Evolutionary conservation across 2,888 invertebrate genomes (phyloP), one percentile per base, ranked within the genome.

Genomic region (Folsomia manolachei): DNA sequence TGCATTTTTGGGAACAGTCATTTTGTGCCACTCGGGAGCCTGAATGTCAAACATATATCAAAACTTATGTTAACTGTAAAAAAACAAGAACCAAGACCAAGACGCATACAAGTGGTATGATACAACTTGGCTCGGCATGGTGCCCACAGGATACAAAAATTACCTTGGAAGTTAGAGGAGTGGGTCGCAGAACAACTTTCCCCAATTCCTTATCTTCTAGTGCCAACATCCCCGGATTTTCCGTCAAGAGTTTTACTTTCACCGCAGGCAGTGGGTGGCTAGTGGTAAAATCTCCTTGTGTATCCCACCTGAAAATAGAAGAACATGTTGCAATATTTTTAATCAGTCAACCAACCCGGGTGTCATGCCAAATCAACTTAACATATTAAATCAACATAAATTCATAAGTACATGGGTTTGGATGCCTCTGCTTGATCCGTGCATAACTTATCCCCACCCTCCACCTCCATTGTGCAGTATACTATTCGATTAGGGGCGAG

Each of bases 391-490:
- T 4, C 27, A 21, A 63, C 1, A 53, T 23, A 56, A 56, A 66
- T 66, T 70, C 56, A 39, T 27, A 14, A 51, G 65, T 84, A 91
- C 95, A 95, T 94, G 68, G 99, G 98, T 85, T 97, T 98, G 1
- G 97, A 96, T 25, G 98, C 98, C 86, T 99, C 98, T 0, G 98
- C 98, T 86, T 98, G 98, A 86, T 98, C 99, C 1, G 99, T 99
- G 86, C 99, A 98, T 75, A 99, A 87, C 84, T 99, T 99, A 83
- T 97, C 97, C 62, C 97, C 97, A 75, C 96, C 97, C 85, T 99
- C 99, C 52, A 99, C 97, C 86, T 99, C 99, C 99, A 99, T 99
- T 24, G 98, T 99, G 85, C 99, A 99, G 86, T 99, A 99, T 67
- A 99, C 97, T 84, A 99, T 97, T 83, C 97, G 90, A 87, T 97